phyloP scores from a whole-genome alignment of 2,888 invertebrate species.

The Nephrotoma appendiculata region DNA sequence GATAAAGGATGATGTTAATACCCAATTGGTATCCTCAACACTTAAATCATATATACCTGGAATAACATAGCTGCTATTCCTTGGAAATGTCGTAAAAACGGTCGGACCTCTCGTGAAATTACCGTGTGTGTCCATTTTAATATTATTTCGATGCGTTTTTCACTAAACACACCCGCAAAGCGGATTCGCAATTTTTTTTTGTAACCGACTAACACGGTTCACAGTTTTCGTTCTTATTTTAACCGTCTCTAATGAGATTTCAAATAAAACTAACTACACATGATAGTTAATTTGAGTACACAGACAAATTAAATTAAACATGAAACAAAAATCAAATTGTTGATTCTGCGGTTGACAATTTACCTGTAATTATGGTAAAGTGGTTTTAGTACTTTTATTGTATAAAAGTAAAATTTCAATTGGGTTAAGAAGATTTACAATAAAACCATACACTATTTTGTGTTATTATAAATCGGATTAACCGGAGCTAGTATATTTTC shows the following conservation, averaged over 20 bases:
- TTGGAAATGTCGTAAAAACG: constrained; percentile 23
- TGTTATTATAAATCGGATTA: too few relatives aligned
- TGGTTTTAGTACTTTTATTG: too few relatives aligned
- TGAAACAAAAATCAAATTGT: neutral
- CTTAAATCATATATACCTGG: constrained; percentile 49
- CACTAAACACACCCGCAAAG: neutral
- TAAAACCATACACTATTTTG: too few relatives aligned
- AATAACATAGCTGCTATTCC: constrained; percentile 32
- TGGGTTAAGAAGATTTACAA: too few relatives aligned
- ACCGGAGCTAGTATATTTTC: too few relatives aligned
- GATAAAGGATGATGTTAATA: constrained; percentile 75
- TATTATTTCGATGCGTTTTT: neutral
- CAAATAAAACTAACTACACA: neutral
- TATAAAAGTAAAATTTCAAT: too few relatives aligned
- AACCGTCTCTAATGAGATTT: neutral
- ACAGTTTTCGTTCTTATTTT: neutral
- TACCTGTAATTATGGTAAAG: too few relatives aligned
- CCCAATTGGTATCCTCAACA: constrained; percentile 77
- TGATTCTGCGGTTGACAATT: neutral
- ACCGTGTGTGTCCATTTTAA: neutral
- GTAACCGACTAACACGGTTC: neutral
- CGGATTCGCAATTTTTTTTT: too few relatives aligned
- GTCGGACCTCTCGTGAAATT: constrained; percentile 17
- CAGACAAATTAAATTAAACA: neutral
- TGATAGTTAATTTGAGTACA: neutral